Percentiles rank a stretch among this genome's conserved stretches.
Conservation (phyloP, 2,113 vertebrate species). For the Etheostoma cragini region DNA sequence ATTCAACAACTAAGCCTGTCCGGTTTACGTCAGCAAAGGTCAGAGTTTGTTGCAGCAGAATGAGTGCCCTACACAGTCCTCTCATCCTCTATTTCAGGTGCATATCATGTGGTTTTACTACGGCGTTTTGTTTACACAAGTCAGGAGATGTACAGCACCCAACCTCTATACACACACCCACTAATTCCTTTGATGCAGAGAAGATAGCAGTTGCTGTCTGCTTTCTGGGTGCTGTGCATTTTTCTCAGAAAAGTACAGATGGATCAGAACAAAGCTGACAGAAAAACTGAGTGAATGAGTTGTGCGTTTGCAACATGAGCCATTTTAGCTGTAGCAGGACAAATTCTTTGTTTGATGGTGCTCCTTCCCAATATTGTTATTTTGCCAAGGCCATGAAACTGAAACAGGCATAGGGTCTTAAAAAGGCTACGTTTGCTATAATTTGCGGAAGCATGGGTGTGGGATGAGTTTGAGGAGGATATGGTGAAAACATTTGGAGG, state of each 20-base stretch:
- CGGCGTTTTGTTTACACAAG: conserved; percentile 50
- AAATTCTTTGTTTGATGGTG: conserved; percentile 14
- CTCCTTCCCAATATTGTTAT: neutral
- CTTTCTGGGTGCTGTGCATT: conserved; percentile 45
- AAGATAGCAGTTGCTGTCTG: conserved; percentile 39
- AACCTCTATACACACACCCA: conserved; percentile 24
- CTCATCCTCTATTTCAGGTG: conserved; percentile 49
- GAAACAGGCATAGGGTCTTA: neutral
- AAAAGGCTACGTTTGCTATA: neutral
- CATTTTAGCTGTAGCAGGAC: conserved; percentile 4
- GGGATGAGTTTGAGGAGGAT: neutral
- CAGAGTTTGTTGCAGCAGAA: conserved; percentile 12
- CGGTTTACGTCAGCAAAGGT: conserved; percentile 19
- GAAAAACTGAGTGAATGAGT: conserved; percentile 31
- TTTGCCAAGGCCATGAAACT: neutral
- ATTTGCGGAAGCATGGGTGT: neutral
- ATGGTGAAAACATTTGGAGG: conserved; percentile 13
- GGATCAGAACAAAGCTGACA: conserved; percentile 31
- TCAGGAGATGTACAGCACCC: conserved; percentile 16
- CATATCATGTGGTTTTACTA: conserved; percentile 44
- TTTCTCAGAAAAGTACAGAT: conserved; percentile 29
- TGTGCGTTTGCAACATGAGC: neutral
- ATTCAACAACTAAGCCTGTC: conserved; percentile 18
- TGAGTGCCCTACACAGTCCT: conserved; percentile 5
- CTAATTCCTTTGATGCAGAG: conserved; percentile 38